A percentile compares a stretch with the other conserved stretches of the same genome.
phyloP scores from a whole-genome alignment of 2,797 vertebrate species.

The Peromyscus melanophrys region DNA sequence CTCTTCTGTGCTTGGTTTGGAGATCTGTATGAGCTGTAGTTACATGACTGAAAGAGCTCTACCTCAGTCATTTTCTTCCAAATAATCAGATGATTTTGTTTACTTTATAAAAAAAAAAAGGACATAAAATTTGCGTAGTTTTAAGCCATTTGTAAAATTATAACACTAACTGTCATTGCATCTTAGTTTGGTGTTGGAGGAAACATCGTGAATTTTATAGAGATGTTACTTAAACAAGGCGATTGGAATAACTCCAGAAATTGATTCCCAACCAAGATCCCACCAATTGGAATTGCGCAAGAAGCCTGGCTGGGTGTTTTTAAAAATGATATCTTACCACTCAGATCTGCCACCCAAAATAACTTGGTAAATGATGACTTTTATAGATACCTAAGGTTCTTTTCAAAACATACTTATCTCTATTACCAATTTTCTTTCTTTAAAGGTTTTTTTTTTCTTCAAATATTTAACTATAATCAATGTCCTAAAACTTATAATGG shows the following conservation, averaged over 20 bases:
- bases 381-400: neutral
- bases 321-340: neutral
- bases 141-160: conserved; percentile 81
- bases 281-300: conserved; percentile 80
- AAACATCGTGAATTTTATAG: conserved; percentile 71
- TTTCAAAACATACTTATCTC: neutral
- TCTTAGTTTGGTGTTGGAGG: conserved; percentile 86
- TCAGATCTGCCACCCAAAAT: neutral
- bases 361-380: neutral
- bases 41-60: conserved; percentile 79
- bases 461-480: neutral
- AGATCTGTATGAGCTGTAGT: conserved; percentile 82
- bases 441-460: neutral
- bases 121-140: conserved; percentile 83
- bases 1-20: conserved; percentile 78
- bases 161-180: conserved; percentile 81
- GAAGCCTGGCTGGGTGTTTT: conserved; percentile 80
- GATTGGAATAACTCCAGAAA: conserved; percentile 69
- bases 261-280: conserved; percentile 68
- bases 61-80: conserved; percentile 81
- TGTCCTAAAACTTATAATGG: neutral
- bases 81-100: conserved; percentile 84
- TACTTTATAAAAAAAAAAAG: conserved; percentile 79
- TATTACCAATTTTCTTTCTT: neutral
- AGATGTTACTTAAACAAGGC: conserved; percentile 64